Base-by-base conservation (phyloP, 2,888 invertebrate genomes). In the Cosmia trapezina region DNA sequence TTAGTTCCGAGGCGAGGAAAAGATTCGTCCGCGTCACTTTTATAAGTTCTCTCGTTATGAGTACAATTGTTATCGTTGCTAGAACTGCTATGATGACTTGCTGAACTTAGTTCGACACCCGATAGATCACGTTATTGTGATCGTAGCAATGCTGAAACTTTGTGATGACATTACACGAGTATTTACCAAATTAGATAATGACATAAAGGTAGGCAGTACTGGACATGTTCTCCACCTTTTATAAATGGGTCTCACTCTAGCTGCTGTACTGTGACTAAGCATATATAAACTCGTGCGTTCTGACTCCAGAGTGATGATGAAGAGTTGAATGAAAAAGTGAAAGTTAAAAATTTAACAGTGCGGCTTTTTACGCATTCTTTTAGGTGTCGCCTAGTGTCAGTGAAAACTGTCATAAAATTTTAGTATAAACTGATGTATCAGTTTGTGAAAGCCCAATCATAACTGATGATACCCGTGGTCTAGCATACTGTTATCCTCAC, bases 11-110 rank as follows among this genome's bases (percentile, higher is more conserved):
- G 22, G 33, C 41, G 41, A 61, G 51, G 43, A 63, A 47, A 56
- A 56, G 33, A 64, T 81, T 61, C n/a, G 7, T 76, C 33, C 45
- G 6, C 63, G 60, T 65, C 76, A 49, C 14, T 76, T 61, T 51
- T 53, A 80, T n/a, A 43, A 69, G 64, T 60, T 53, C 43, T 33
- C 37, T 47, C 33, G 33, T 33, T 43, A 19, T n/a, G 17, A 61
- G 19, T 41, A 60, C 33, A 47, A 61, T 14, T 80, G 33, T 37
- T 57, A 62, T 54, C 43, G 66, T 57, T 66, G 59, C 59, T 49
- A 66, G 43, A 66, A 57, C 56, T 33, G 41, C 65, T 41, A 4
- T 43, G 4, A 71, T 47, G 49, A 49, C 53, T 61, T 0, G 41
- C 12, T 12, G n/a, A 45, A 53, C 37, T 78, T 19, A 22, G 22